Percentiles rank a stretch among this genome's conserved stretches.
Evolutionary conservation across 2,113 vertebrate genomes (phyloP).

Genomic region (Oryzias woworae): DNA sequence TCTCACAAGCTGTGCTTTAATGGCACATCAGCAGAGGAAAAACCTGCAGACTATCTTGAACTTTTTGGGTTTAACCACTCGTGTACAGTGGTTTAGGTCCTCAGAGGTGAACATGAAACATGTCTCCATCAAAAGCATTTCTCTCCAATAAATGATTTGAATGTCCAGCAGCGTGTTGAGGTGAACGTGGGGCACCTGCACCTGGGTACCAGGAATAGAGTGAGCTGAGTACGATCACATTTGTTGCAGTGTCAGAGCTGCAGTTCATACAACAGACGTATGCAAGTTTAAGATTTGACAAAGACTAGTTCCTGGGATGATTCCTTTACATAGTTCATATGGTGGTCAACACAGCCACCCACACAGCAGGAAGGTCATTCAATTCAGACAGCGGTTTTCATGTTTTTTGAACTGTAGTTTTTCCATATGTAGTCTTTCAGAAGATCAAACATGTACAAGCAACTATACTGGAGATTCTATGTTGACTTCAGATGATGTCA

Average conservation of each 20-base stretch:
- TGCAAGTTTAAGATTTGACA: too few species aligned
- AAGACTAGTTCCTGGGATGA: too few species aligned
- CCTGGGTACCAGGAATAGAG: slow-evolving; percentile 19
- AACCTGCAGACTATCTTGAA: not conserved
- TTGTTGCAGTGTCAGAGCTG: slow-evolving; percentile 23
- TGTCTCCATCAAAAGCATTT: not conserved
- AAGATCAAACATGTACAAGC: too few species aligned
- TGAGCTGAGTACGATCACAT: slow-evolving; percentile 17
- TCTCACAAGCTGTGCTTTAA: slow-evolving; percentile 1
- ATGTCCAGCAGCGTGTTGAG: slow-evolving; percentile 20
- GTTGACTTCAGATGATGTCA: too few species aligned
- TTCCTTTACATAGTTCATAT: too few species aligned
- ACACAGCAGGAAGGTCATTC: too few species aligned
- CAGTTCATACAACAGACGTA: not conserved
- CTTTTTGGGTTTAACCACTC: slow-evolving; percentile 22
- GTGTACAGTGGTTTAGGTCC: slow-evolving; percentile 14
- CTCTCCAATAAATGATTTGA: slow-evolving; percentile 5
- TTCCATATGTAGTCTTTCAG: too few species aligned
- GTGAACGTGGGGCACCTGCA: slow-evolving; percentile 40
- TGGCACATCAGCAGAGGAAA: slow-evolving; percentile 3
- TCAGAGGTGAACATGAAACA: slow-evolving; percentile 9
- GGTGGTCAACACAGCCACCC: too few species aligned
- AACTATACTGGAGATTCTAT: too few species aligned
- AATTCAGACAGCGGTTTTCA: too few species aligned
- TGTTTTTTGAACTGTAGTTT: too few species aligned